Percentiles rank a stretch among this genome's conserved stretches.
phyloP scores from a whole-genome alignment of 2,797 vertebrate species.

The Micromesistius poutassou region DNA sequence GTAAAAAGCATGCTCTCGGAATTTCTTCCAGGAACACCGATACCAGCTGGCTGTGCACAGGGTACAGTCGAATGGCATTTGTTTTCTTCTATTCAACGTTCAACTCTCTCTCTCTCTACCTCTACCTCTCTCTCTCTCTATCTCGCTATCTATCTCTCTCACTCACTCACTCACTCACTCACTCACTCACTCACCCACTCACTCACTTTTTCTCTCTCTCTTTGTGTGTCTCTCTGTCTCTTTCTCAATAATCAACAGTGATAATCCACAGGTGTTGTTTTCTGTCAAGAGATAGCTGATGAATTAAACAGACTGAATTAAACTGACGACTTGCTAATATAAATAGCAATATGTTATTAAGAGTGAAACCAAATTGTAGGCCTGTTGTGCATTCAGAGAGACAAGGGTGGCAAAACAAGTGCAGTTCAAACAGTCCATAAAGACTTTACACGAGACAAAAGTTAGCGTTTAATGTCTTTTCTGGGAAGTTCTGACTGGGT shows the following conservation, averaged over 20 bases:
- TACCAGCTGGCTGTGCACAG: no score
- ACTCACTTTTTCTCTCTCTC: no score
- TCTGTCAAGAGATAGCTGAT: background rate
- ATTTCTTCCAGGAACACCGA: background rate
- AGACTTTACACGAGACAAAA: background rate
- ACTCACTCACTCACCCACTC: no score
- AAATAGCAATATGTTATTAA: background rate
- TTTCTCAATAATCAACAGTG: background rate
- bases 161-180: background rate
- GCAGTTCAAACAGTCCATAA: background rate
- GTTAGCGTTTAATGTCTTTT: background rate
- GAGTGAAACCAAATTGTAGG: background rate
- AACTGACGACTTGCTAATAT: background rate
- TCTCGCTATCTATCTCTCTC: background rate
- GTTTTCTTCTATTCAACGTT: background rate
- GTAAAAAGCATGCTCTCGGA: background rate
- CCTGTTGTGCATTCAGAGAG: background rate
- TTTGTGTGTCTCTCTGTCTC: no score
- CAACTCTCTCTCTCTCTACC: background rate
- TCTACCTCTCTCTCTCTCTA: background rate
- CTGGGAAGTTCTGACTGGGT: background rate
- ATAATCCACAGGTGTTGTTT: no score
- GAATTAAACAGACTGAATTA: background rate
- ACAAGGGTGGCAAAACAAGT: background rate
- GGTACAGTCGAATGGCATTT: no score